Percentiles rank a stretch among this genome's conserved stretches.
These are phyloP conservation scores for Thymelicus lineola DNA, from an alignment of 2,888 invertebrate species.

Conservation along the genomic window DNA sequence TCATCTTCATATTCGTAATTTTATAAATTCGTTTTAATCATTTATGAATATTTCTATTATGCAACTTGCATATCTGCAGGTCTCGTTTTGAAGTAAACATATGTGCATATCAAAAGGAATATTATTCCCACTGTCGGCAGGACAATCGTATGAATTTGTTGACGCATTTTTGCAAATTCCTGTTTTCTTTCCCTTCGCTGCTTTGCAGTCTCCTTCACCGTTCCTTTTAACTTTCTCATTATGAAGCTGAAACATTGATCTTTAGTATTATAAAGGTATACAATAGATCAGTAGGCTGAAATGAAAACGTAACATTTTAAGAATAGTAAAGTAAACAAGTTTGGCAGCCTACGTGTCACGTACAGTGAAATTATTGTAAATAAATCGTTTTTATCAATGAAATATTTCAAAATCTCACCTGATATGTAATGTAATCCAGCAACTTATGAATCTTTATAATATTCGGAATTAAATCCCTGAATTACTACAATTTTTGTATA, in stretches of 20 bases:
- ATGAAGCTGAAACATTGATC: slow-evolving; percentile 54
- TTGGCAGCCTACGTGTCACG: too few relatives aligned
- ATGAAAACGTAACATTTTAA: too few relatives aligned
- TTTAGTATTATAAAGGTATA: not conserved
- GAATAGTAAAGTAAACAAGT: too few relatives aligned
- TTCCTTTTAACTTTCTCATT: slow-evolving; percentile 93
- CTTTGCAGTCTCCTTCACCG: slow-evolving; percentile 92
- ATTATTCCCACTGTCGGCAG: slow-evolving; percentile 89
- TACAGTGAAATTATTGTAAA: too few relatives aligned
- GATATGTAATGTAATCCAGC: too few relatives aligned
- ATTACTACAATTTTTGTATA: too few relatives aligned
- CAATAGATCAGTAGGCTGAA: not conserved
- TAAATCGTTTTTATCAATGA: too few relatives aligned
- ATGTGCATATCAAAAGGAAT: slow-evolving; percentile 89
- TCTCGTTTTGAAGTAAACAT: slow-evolving; percentile 92
- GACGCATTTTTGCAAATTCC: slow-evolving; percentile 92
- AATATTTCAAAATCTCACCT: too few relatives aligned
- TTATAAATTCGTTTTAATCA: not conserved
- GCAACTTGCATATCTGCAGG: slow-evolving; percentile 81
- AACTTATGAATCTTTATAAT: too few relatives aligned
- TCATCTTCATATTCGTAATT: slow-evolving; percentile 1
- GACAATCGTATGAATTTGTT: slow-evolving; percentile 91
- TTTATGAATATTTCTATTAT: slow-evolving; percentile 46
- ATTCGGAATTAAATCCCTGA: too few relatives aligned
- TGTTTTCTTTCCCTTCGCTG: slow-evolving; percentile 94